Conservation (phyloP, 2,797 vertebrate species). For the Allobates femoralis region DNA sequence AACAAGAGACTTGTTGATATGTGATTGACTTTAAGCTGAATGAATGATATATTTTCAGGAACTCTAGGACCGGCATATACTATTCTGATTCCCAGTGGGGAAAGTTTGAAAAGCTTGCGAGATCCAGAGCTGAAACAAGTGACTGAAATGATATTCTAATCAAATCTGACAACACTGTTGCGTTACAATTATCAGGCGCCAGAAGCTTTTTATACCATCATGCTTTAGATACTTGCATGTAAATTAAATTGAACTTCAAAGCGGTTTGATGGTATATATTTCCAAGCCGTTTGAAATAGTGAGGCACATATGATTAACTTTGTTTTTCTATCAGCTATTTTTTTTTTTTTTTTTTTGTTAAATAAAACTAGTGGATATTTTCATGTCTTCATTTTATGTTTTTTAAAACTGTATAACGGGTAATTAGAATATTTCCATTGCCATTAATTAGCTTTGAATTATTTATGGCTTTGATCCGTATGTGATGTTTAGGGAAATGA, state of each 20-base stretch:
- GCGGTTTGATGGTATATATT: slow-evolving; percentile 66
- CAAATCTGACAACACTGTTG: slow-evolving; percentile 65
- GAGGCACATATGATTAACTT: slow-evolving; percentile 68
- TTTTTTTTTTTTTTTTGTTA: slow-evolving; percentile 62
- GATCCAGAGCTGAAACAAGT: slow-evolving; percentile 35
- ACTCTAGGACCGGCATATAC: not conserved
- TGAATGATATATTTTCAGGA: not conserved
- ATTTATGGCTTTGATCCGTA: slow-evolving; percentile 63
- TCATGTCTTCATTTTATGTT: slow-evolving; percentile 42
- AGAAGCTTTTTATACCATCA: slow-evolving; percentile 65
- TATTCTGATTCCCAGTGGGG: slow-evolving; percentile 39
- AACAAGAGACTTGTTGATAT: not conserved
- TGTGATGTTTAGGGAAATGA: slow-evolving; percentile 64
- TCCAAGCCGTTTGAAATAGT: slow-evolving; percentile 67
- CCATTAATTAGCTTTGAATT: slow-evolving; percentile 71
- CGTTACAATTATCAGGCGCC: slow-evolving; percentile 69
- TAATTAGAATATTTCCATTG: slow-evolving; percentile 67
- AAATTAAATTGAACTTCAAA: slow-evolving; percentile 77
- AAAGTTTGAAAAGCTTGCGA: slow-evolving; percentile 16
- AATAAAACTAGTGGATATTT: slow-evolving; percentile 60
- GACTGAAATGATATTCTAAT: slow-evolving; percentile 64
- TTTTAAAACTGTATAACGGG: slow-evolving; percentile 47
- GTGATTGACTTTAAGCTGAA: slow-evolving; percentile 17
- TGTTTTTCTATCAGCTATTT: slow-evolving; percentile 63
- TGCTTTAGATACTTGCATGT: slow-evolving; percentile 70